A percentile compares a stretch with the other conserved stretches of the same genome.
Conservation (phyloP, 1,140 invertebrate genomes). For the Galendromus occidentalis region DNA sequence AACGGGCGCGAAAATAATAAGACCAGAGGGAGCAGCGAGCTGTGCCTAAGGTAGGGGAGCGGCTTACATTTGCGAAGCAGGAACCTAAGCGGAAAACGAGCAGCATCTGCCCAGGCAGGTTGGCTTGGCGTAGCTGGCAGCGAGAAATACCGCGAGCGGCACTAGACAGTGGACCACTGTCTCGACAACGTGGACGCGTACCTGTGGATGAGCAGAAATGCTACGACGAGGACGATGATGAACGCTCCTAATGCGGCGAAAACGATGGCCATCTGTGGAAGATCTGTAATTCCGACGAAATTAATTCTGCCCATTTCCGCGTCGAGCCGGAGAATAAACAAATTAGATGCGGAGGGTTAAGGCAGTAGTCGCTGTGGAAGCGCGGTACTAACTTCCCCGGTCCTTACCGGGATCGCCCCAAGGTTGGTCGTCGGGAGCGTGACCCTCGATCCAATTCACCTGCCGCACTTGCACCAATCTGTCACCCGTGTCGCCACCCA, state of each 20-base stretch:
- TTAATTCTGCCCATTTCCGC: too few relatives aligned
- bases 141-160: background rate
- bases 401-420: conserved; percentile 5
- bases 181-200: background rate
- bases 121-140: too few relatives aligned
- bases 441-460: background rate
- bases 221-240: conserved; percentile 5
- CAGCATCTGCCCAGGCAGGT: too few relatives aligned
- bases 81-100: too few relatives aligned
- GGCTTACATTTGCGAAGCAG: too few relatives aligned
- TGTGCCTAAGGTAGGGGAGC: too few relatives aligned
- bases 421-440: background rate
- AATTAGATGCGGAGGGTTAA: too few relatives aligned
- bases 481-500: background rate
- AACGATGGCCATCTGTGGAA: background rate
- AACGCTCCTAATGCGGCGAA: conserved; percentile 6
- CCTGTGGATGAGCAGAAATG: conserved; percentile 11
- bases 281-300: background rate
- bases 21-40: too few relatives aligned
- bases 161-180: background rate
- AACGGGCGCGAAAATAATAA: background rate
- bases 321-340: too few relatives aligned
- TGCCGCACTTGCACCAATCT: background rate
- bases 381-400: too few relatives aligned
- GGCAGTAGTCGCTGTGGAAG: too few relatives aligned